Base-by-base conservation (phyloP, 2,888 invertebrate species). In the Listrodromus nycthemerus region DNA sequence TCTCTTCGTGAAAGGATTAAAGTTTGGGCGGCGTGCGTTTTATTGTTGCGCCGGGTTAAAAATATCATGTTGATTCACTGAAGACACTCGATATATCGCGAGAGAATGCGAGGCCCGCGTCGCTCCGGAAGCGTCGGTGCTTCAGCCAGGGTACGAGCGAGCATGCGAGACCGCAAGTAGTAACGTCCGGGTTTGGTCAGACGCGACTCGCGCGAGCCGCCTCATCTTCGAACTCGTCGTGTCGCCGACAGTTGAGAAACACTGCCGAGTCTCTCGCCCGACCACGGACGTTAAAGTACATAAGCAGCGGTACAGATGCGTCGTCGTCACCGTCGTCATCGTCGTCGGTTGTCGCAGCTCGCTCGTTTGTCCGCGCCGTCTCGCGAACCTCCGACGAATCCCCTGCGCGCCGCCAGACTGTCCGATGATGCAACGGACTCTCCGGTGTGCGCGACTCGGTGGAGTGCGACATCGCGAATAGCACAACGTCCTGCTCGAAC, bases 401-500 rank as follows among this genome's bases (percentile, higher is more conserved):
- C 87, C 86, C 77, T 55, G 81, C 87, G 84, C 86, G 88, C 87
- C 86, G 88, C 88, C 87, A 89, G 89, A 89, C 87, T 84, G 81
- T 55, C 69, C 86, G 90, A 90, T 91, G 91, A 91, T 88, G 90
- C 87, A 91, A 91, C 86, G 37, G 33, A 55, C 55, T 70, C 70
- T 55, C 21, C 55, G 37, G 13, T 45, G 52, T 70, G 50, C 52
- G 41, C 27, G 16, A 45, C 7, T 45, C 50, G 87, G 87, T 84
- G 85, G 87, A 87, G 82, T 86, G 87, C 87, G 84, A 67, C 50
- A 61, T 27, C 21, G 76, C 83, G 2, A 16, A 86, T 84, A 79
- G 45, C 67, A 37, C 24, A 48, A 24, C 86, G 86, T 81, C 81
- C 86, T 85, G 89, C 86, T 85, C 86, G 86, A 45, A 13, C 88